Percentiles rank a stretch among this genome's conserved stretches.
These are phyloP conservation scores for Betta splendens DNA, from an alignment of 2,797 vertebrate genomes.

Conservation along the genomic window DNA sequence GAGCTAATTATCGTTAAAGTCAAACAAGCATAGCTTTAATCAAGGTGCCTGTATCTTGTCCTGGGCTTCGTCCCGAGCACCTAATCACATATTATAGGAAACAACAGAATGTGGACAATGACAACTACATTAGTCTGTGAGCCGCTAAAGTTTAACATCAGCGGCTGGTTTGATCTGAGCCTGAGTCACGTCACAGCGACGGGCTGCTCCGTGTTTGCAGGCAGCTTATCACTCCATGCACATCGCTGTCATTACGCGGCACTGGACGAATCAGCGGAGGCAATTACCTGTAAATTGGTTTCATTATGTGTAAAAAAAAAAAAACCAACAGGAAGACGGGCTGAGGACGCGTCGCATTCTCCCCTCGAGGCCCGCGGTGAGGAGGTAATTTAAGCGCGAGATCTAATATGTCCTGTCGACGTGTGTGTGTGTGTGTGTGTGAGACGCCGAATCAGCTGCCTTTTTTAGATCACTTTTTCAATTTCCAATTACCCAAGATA, in stretches of 20 bases:
- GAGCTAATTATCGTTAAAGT: not conserved
- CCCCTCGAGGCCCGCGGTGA: slow-evolving; percentile 29
- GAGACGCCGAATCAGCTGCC: slow-evolving; percentile 25
- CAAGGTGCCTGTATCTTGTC: not conserved
- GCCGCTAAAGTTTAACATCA: too few species aligned
- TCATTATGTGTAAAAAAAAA: slow-evolving; percentile 51
- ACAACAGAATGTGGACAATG: too few species aligned
- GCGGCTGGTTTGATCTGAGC: slow-evolving; percentile 25
- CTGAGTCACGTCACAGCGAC: slow-evolving; percentile 50
- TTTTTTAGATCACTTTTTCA: slow-evolving; percentile 19
- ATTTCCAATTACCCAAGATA: slow-evolving; percentile 39
- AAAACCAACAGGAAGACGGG: slow-evolving; percentile 14
- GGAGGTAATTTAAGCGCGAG: slow-evolving; percentile 35
- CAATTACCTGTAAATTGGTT: slow-evolving; percentile 71
- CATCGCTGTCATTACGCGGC: slow-evolving; percentile 51
- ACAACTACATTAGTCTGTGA: too few species aligned
- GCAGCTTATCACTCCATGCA: slow-evolving; percentile 48
- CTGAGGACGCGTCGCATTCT: slow-evolving; percentile 35
- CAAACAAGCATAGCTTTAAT: not conserved
- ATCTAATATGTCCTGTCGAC: slow-evolving; percentile 44
- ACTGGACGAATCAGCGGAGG: slow-evolving; percentile 46
- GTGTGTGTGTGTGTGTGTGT: slow-evolving; percentile 33
- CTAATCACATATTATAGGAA: slow-evolving; percentile 3
- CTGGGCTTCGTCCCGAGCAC: not conserved
- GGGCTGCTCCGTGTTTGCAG: slow-evolving; percentile 31